These are phyloP conservation scores for Anguilla anguilla DNA, from an alignment of 2,797 vertebrate species.

Conservation along the genomic window DNA sequence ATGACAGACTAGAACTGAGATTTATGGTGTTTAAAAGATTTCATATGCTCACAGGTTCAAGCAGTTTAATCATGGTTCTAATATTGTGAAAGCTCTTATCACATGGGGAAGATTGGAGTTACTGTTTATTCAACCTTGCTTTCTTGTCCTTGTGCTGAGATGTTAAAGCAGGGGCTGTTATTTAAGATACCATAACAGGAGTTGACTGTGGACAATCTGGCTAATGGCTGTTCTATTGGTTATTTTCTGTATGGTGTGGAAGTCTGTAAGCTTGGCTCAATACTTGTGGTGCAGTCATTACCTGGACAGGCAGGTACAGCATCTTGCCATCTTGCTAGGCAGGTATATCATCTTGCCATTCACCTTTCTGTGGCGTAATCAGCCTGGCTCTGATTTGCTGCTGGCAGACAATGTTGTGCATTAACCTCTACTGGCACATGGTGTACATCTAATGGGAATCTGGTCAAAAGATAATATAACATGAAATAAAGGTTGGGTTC, in stretches of 20 bases:
- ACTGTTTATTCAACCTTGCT: background rate
- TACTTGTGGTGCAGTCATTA: background rate
- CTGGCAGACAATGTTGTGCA: background rate
- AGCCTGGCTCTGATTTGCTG: background rate
- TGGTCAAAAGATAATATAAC: background rate
- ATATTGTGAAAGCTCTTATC: background rate
- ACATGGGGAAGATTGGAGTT: background rate
- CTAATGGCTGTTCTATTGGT: background rate
- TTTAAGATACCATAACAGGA: background rate
- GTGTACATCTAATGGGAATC: background rate
- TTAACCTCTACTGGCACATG: background rate
- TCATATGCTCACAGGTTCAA: background rate
- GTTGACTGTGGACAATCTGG: background rate
- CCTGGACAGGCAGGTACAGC: background rate
- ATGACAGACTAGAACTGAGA: background rate
- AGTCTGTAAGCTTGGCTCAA: background rate
- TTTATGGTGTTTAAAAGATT: background rate
- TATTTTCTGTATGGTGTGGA: background rate
- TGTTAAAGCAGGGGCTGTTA: background rate
- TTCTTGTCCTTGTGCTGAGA: slow-evolving; percentile 7
- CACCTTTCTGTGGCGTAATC: background rate
- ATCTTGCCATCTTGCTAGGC: background rate
- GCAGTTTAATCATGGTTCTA: background rate
- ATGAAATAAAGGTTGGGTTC: background rate
- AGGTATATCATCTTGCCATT: background rate